phyloP scores from a whole-genome alignment of 1,140 invertebrate species.

The Drosophila pallidifrons region DNA sequence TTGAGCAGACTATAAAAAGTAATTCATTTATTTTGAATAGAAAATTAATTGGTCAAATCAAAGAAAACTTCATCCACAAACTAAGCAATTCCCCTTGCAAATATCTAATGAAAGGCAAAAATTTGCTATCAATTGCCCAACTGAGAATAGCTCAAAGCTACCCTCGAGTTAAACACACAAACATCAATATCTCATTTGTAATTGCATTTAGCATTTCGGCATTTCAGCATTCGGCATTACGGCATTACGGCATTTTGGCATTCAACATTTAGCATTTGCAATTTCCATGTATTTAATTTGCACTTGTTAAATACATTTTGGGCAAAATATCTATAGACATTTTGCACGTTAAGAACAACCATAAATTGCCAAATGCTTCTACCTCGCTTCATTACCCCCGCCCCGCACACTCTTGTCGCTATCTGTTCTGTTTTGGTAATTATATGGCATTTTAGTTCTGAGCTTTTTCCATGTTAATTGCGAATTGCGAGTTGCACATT shows the following conservation, averaged over 20 bases:
- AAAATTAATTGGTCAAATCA: too few relatives aligned
- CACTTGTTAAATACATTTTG: slow-evolving; percentile 4
- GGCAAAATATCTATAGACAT: slow-evolving; percentile 31
- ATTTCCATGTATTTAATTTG: slow-evolving; percentile 29
- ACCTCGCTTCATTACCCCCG: neutral
- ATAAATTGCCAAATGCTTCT: slow-evolving; percentile 30
- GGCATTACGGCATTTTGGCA: too few relatives aligned
- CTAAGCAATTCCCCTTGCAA: neutral
- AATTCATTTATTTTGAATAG: too few relatives aligned
- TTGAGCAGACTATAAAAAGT: too few relatives aligned
- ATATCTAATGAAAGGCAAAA: neutral
- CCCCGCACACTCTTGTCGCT: neutral
- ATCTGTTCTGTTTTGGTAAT: slow-evolving; percentile 10
- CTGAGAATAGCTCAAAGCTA: neutral
- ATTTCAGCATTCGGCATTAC: too few relatives aligned
- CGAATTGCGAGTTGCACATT: slow-evolving; percentile 29
- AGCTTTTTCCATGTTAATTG: slow-evolving; percentile 67
- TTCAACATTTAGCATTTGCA: slow-evolving; percentile 14
- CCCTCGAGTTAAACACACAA: neutral
- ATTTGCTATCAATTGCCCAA: neutral
- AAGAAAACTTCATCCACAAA: too few relatives aligned
- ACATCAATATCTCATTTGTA: slow-evolving; percentile 46
- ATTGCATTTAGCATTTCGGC: slow-evolving; percentile 22
- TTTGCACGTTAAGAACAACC: slow-evolving; percentile 24
- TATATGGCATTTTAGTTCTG: slow-evolving; percentile 36